Base-by-base conservation (phyloP, 2,888 invertebrate species). In the Spilosoma lubricipeda region DNA sequence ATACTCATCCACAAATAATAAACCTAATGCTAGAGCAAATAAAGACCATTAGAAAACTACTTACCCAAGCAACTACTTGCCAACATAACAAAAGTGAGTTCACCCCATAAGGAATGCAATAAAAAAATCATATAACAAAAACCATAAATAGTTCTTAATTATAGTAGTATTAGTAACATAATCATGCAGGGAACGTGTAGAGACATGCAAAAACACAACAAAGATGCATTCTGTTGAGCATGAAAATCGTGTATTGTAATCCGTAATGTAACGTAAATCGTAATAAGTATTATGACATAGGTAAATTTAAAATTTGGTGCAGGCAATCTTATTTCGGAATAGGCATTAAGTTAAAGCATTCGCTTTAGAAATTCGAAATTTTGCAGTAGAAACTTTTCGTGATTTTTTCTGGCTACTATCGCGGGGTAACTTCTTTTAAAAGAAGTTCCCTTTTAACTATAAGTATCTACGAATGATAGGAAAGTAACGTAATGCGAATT, bases 131-230 rank as follows among this genome's bases (percentile, higher is more conserved):
- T 48, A 48, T 13, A 20, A 5, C 48, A 48, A 48, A 48, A 48
- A 0, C 20, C 48, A 5, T 48, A 48, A 18, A 45, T 20, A 11
- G 23, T 52, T 33, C 5, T n/a, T n/a, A 36, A 0, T n/a, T 13
- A 52, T n/a, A 33, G 4, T 15, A 8, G 48, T 36, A 7, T 52
- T 36, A 52, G n/a, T 56, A 15, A 39, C 8, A 18, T 69, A 27
- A 56, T 30, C 9, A 67, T 48, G 56, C 56, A 27, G 8, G 7
- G 15, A 7, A 36, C 36, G n/a, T 56, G 23, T 48, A 30, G 0
- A 48, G 48, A 56, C 69, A 69, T 52, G 48, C 52, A 56, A 69
- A 30, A 69, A 56, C 27, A 56, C 33, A 36, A 63, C 1, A 27
- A 30, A 0, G 2, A 63, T 63, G 63, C 30, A 30, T 63, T 5